Percentiles rank a stretch among this genome's conserved stretches.
phyloP scores from a whole-genome alignment of 2,113 vertebrate genomes.

The Hippocampus barbouri region DNA sequence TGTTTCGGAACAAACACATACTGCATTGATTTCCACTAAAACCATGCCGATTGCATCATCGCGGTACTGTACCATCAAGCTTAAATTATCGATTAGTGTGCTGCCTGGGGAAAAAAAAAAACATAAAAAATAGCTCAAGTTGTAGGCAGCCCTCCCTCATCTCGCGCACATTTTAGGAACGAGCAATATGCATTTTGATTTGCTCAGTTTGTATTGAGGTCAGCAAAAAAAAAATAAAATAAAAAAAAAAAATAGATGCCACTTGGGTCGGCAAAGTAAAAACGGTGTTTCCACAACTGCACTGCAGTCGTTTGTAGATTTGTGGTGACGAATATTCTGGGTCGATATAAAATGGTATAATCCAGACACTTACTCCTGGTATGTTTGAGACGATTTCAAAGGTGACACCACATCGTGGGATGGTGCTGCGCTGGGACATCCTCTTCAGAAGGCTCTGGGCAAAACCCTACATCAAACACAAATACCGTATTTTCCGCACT shows the following conservation, averaged over 20 bases:
- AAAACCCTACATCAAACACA: constrained; percentile 66
- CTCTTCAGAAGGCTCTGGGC: constrained; percentile 88
- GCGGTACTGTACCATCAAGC: too few relatives aligned
- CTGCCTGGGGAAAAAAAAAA: too few relatives aligned
- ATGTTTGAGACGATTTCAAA: constrained; percentile 98
- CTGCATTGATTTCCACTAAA: too few relatives aligned
- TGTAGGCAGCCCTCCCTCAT: too few relatives aligned
- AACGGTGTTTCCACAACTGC: not conserved
- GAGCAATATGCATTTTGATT: not conserved
- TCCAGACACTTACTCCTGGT: constrained; percentile 79
- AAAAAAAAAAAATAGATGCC: not conserved
- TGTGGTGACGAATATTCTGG: not conserved
- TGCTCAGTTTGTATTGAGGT: not conserved
- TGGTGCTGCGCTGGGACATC: constrained; percentile 90
- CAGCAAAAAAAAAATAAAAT: too few relatives aligned
- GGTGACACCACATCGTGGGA: constrained; percentile 90
- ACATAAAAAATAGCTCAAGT: too few relatives aligned
- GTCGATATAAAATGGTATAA: not conserved
- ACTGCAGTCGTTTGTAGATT: too few relatives aligned
- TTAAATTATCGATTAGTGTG: too few relatives aligned
- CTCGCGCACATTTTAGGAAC: too few relatives aligned
- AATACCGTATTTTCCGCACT: not conserved
- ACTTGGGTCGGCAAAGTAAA: not conserved
- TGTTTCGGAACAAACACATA: too few relatives aligned
- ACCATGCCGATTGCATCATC: too few relatives aligned